phyloP scores from a whole-genome alignment of 2,888 invertebrate species.

The Agonum fuliginosum region DNA sequence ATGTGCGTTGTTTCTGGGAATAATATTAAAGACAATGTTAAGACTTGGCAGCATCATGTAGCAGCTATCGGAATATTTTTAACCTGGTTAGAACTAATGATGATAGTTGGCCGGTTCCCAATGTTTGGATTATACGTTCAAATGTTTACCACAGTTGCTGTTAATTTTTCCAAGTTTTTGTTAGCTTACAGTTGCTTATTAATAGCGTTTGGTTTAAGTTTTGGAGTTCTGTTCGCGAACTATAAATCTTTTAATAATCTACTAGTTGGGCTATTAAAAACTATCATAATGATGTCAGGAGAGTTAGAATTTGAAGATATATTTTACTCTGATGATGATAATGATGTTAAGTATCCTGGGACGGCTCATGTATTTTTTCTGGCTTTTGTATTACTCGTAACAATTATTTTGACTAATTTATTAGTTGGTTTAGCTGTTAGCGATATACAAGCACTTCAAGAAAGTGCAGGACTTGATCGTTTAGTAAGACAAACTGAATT shows the following conservation, averaged over 20 bases:
- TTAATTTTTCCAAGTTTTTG: constrained; percentile 88
- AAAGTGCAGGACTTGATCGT: constrained; percentile 86
- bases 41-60: constrained; percentile 86
- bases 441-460: constrained; percentile 87
- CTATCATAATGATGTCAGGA: constrained; percentile 92
- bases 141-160: constrained; percentile 90
- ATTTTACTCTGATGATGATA: constrained; percentile 76
- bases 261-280: constrained; percentile 81
- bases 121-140: constrained; percentile 90
- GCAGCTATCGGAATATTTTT: constrained; percentile 87
- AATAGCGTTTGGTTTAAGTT: constrained; percentile 87
- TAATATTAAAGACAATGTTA: constrained; percentile 66
- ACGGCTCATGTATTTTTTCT: constrained; percentile 86
- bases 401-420: constrained; percentile 87
- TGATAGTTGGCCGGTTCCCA: constrained; percentile 89
- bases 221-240: constrained; percentile 87
- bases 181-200: constrained; percentile 87
- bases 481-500: constrained; percentile 88
- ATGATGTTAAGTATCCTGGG: constrained; percentile 78
- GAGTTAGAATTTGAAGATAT: constrained; percentile 91
- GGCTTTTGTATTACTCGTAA: constrained; percentile 85
- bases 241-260: constrained; percentile 83
- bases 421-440: constrained; percentile 91
- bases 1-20: constrained; percentile 76
- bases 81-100: constrained; percentile 90